Conservation (phyloP, 2,797 vertebrate species). For the Loriculus beryllinus region DNA sequence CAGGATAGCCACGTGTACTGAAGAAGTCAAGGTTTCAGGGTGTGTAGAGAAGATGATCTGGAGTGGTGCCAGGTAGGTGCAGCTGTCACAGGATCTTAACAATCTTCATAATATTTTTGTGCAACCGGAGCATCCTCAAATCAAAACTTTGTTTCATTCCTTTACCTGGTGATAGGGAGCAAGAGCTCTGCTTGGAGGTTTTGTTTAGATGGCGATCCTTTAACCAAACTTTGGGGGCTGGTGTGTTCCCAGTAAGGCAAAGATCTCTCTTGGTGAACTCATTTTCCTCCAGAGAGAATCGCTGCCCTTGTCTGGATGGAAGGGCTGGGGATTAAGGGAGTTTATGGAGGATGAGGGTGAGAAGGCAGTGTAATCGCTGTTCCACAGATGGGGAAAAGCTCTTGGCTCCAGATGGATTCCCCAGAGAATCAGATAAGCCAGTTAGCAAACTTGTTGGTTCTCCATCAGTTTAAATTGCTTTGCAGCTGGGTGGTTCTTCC, state of each 20-base stretch:
- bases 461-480: constrained; percentile 37
- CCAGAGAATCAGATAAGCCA: constrained; percentile 52
- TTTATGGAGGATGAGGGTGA: constrained; percentile 32
- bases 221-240: accelerated
- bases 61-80: not conserved
- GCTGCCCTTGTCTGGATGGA: not conserved
- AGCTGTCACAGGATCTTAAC: not conserved
- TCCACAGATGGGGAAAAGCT: constrained; percentile 28
- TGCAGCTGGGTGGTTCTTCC: constrained; percentile 6
- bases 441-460: constrained; percentile 38
- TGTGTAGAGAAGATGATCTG: not conserved
- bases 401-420: constrained; percentile 49
- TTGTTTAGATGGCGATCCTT: accelerated
- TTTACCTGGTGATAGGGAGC: not conserved
- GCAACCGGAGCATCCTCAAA: not conserved
- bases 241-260: not conserved
- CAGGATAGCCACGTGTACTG: not conserved
- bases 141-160: not conserved
- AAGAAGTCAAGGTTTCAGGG: not conserved
- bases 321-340: not conserved
- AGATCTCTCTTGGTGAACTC: not conserved
- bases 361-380: not conserved
- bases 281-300: not conserved
- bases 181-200: not conserved
- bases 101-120: not conserved